Evolutionary conservation across 2,888 invertebrate genomes (phyloP).

Genomic region (Helobdella robusta): DNA sequence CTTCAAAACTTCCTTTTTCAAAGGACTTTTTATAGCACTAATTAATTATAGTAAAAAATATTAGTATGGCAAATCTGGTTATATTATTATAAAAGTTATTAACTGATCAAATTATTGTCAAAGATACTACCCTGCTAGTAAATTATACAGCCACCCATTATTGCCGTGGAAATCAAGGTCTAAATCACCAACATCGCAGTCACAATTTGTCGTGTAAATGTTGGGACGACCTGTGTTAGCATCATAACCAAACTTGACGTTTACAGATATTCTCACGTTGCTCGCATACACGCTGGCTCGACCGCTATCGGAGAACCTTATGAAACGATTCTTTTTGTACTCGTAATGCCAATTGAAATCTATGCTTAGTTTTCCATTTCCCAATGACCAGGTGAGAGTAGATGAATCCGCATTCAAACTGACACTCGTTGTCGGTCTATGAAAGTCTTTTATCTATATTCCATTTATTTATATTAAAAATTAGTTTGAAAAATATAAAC

Average conservation of each 20-base stretch:
- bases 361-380: conserved; percentile 1
- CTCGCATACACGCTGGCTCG: not conserved
- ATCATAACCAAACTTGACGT: not conserved
- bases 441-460: conserved; percentile 8
- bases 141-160: conserved; percentile 23
- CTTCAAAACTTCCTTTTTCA: not conserved
- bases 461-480: not conserved
- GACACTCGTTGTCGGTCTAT: not conserved
- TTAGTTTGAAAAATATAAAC: not conserved
- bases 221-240: not conserved
- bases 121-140: conserved; percentile 6
- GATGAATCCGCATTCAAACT: not conserved
- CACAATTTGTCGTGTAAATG: conserved; percentile 15
- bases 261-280: not conserved
- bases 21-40: not conserved
- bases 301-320: conserved; percentile 11
- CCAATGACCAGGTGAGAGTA: not conserved
- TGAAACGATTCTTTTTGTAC: conserved; percentile 8
- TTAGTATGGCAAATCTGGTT: not conserved
- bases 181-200: conserved; percentile 12
- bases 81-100: not conserved
- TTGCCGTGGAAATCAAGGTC: conserved; percentile 25
- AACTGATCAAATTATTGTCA: not conserved
- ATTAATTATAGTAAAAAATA: not conserved
- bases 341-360: conserved; percentile 7